A percentile compares a stretch with the other conserved stretches of the same genome.
phyloP scores from a whole-genome alignment of 2,113 vertebrate genomes.

The Ptilonorhynchus violaceus region DNA sequence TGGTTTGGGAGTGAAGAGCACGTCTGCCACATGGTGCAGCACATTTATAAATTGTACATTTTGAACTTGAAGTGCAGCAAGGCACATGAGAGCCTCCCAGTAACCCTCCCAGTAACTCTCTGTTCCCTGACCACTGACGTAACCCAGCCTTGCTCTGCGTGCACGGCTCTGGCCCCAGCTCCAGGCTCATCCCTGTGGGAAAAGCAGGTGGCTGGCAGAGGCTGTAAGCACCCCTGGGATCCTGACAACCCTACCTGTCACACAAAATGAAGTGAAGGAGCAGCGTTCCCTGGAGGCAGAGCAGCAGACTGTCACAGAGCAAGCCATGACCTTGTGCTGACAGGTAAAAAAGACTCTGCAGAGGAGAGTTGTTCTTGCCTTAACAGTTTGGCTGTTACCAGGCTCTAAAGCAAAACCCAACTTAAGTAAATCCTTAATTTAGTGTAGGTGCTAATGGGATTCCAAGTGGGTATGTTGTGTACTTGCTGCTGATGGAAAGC shows the following conservation, averaged over 20 bases:
- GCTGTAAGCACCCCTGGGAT: background rate
- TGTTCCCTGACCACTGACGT: background rate
- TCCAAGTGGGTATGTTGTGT: slow-evolving; percentile 62
- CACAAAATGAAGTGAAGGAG: background rate
- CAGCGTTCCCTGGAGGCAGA: background rate
- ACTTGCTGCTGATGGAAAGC: slow-evolving; percentile 60
- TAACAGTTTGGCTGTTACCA: slow-evolving; percentile 30
- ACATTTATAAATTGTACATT: background rate
- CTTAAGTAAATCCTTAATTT: slow-evolving; percentile 46
- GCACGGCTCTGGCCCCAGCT: rapidly evolving
- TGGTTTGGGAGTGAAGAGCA: background rate
- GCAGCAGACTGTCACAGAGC: background rate
- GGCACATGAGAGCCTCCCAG: background rate
- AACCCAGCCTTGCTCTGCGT: background rate
- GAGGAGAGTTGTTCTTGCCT: background rate
- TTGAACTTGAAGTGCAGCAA: background rate
- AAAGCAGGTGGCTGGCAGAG: background rate
- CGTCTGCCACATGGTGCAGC: background rate
- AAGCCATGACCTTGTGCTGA: background rate
- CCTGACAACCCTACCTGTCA: background rate
- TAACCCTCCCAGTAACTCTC: background rate
- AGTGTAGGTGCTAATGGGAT: slow-evolving; percentile 61
- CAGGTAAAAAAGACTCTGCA: background rate
- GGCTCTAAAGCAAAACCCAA: slow-evolving; percentile 29
- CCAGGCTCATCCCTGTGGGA: background rate